phyloP scores from a whole-genome alignment of 2,888 invertebrate genomes.

The Synanthedon andrenaeformis region DNA sequence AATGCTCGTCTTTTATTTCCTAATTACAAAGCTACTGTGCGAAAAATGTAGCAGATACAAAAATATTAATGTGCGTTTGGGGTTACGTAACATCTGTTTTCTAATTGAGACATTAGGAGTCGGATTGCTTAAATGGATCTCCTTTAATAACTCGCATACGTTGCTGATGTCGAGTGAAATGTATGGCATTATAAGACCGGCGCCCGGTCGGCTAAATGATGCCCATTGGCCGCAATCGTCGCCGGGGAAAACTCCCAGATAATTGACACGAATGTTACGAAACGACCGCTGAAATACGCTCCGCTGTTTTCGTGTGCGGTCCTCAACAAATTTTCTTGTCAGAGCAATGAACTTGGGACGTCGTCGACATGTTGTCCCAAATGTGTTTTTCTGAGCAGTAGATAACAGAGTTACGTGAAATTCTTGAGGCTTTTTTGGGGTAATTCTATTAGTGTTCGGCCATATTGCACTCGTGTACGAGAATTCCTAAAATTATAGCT shows the following conservation, averaged over 20 bases:
- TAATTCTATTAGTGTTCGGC: background rate
- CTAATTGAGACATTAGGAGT: constrained; percentile 62
- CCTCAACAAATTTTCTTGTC: constrained; percentile 19
- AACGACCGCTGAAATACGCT: constrained; percentile 34
- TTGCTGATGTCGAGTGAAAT: constrained; percentile 46
- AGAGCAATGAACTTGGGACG: constrained; percentile 16
- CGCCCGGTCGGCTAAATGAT: constrained; percentile 44
- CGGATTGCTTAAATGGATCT: constrained; percentile 45
- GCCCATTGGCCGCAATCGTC: constrained; percentile 52
- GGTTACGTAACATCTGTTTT: constrained; percentile 44
- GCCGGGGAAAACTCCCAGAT: constrained; percentile 51
- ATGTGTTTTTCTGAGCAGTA: constrained; percentile 11
- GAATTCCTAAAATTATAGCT: too few species aligned
- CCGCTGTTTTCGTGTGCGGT: constrained; percentile 20
- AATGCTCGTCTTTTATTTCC: too few species aligned
- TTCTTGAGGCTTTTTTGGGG: background rate
- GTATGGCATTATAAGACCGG: constrained; percentile 36
- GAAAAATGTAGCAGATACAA: constrained; percentile 10
- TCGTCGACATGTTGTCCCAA: constrained; percentile 10
- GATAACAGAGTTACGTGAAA: background rate
- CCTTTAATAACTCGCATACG: constrained; percentile 56
- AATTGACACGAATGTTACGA: constrained; percentile 55
- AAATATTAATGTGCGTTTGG: constrained; percentile 41
- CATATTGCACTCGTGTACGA: too few species aligned
- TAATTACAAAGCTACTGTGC: background rate